Conservation (phyloP, 2,797 vertebrate species). For the Lophius americanus region DNA sequence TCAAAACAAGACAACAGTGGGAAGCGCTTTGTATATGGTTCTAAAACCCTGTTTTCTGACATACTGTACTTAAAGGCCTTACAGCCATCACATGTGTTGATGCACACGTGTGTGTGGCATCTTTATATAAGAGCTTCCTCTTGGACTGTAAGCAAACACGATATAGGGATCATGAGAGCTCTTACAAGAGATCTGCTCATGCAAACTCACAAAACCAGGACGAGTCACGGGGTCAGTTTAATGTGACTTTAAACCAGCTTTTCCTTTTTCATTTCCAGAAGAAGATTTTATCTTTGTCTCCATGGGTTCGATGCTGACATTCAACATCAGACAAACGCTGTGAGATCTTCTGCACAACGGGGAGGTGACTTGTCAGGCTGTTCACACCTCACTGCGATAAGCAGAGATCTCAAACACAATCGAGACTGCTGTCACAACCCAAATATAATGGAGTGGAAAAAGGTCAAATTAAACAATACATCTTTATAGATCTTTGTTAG, state of each 20-base stretch:
- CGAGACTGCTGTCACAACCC: constrained; percentile 3
- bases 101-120: no score
- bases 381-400: constrained; percentile 27
- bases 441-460: constrained; percentile 23
- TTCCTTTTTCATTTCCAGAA: not conserved
- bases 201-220: not conserved
- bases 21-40: not conserved
- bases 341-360: constrained; percentile 23
- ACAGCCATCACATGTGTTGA: not conserved
- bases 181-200: not conserved
- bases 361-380: constrained; percentile 42
- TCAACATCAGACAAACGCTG: constrained; percentile 21
- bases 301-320: constrained; percentile 27
- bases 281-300: constrained; percentile 10
- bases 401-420: constrained; percentile 18
- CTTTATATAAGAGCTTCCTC: no score
- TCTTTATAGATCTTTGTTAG: no score
- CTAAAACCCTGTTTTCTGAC: not conserved
- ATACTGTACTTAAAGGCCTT: not conserved
- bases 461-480: constrained; percentile 9
- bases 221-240: not conserved
- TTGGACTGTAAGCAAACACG: no score
- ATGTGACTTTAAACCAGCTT: not conserved
- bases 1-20: constrained; percentile 16
- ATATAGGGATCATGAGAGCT: not conserved